A percentile compares a stretch with the other conserved stretches of the same genome.
Conservation (phyloP, 1,140 invertebrate species). For the Drosophila parabipectinata region DNA sequence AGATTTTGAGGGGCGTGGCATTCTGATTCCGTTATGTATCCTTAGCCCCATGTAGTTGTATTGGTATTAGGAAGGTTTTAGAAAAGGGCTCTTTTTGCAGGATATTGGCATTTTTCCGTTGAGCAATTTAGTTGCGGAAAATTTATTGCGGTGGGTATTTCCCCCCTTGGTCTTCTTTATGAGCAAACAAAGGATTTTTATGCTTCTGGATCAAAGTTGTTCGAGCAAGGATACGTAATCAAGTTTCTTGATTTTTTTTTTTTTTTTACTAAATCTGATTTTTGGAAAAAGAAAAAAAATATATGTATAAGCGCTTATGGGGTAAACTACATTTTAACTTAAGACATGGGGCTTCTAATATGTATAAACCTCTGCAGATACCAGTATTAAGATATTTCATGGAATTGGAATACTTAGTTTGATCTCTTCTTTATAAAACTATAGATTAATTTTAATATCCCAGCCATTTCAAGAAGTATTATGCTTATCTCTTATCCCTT, state of each 20-base stretch:
- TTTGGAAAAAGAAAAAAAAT: too few species aligned
- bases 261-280: not conserved
- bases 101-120: constrained; percentile 28
- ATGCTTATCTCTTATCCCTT: not conserved
- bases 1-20: constrained; percentile 70
- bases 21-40: constrained; percentile 30
- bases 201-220: constrained; percentile 11
- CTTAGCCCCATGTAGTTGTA: constrained; percentile 18
- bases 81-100: constrained; percentile 1
- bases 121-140: constrained; percentile 70
- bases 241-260: constrained; percentile 5
- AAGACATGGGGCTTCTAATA: too few species aligned
- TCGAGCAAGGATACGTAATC: constrained; percentile 20
- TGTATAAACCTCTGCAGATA: too few species aligned
- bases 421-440: too few species aligned
- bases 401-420: too few species aligned
- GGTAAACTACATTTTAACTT: too few species aligned
- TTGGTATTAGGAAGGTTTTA: constrained; percentile 18
- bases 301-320: too few species aligned
- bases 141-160: constrained; percentile 66
- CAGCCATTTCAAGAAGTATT: not conserved
- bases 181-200: constrained; percentile 29
- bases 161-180: constrained; percentile 65
- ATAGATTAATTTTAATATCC: not conserved
- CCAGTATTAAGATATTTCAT: too few species aligned